Evolutionary conservation across 2,888 invertebrate species (phyloP), one percentile per base, ranked within the genome.

Genomic region (Aphidoletes aphidimyza): DNA sequence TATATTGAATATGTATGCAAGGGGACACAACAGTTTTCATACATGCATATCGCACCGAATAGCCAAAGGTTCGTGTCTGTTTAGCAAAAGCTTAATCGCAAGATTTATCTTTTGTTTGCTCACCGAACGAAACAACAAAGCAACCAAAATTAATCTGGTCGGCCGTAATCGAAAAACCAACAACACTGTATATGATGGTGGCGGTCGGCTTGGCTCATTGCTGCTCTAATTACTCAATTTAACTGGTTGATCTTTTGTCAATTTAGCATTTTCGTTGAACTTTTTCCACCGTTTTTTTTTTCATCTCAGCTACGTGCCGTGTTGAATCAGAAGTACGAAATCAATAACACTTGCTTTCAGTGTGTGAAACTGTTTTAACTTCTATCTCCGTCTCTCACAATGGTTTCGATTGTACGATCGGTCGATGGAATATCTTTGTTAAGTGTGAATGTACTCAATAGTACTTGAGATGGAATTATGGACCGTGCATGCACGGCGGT

Each of bases 221-320:
- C 5, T 54, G 54, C 54, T 54, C 54, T 54, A 54, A 54, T 54
- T 54, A 54, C 22, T 22, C 54, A 54, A n/a, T 54, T 54, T 54
- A 54, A 54, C 54, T 54, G 54, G 54, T 54, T 54, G 54, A n/a
- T 54, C 54, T 54, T 54, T 54, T 54, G n/a, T 54, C 54, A 54
- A 54, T 54, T 54, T 54, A 54, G 9, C 54, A 54, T 54, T 54
- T 54, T 54, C 54, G 54, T 54, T 54, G 54, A 54, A 54, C 54
- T 54, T 22, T 54, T 54, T n/a, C 14, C 22, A 22, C 47, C 19
- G 17, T 2, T 47, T 47, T 17, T 2, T 47, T 47, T 47, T 47
- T 3, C 2, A 22, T 54, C 54, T 54, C 22, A 1, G 22, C 22
- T 22, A n/a, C 22, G 22, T 54, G 22, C 54, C 9, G 22, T n/a